phyloP scores from a whole-genome alignment of 2,888 invertebrate species.

The Lypha dubia region DNA sequence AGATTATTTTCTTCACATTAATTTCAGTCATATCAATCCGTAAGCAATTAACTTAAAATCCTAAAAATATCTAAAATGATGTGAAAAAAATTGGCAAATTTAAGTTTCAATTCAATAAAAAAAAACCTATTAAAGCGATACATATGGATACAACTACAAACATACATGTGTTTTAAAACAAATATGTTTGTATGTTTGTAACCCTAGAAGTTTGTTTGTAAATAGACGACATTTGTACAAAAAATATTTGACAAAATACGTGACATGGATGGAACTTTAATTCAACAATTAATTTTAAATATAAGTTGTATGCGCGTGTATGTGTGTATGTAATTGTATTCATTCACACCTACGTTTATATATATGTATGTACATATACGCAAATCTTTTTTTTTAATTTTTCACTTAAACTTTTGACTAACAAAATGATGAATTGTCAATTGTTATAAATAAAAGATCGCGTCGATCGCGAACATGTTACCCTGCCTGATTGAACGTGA shows the following conservation, averaged over 20 bases:
- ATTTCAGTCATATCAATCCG: background rate
- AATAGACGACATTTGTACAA: too few relatives aligned
- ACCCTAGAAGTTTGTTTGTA: too few relatives aligned
- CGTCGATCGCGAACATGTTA: background rate
- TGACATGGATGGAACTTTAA: slow-evolving; percentile 39
- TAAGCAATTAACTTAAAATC: too few relatives aligned
- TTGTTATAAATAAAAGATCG: too few relatives aligned
- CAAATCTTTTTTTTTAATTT: background rate
- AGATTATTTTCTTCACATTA: slow-evolving; percentile 8
- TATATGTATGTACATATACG: too few relatives aligned
- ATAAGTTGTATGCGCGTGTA: too few relatives aligned
- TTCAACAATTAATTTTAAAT: background rate
- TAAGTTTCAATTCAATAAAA: background rate
- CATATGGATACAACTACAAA: too few relatives aligned
- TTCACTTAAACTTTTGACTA: slow-evolving; percentile 19
- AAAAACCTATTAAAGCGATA: background rate
- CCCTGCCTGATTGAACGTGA: background rate
- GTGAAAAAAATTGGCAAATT: background rate
- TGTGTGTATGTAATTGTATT: too few relatives aligned
- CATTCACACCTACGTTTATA: slow-evolving; percentile 4
- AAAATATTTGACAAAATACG: slow-evolving; percentile 46
- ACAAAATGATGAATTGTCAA: slow-evolving; percentile 10
- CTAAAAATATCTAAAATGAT: background rate
- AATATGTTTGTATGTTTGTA: too few relatives aligned
- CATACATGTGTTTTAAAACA: too few relatives aligned